phyloP scores from a whole-genome alignment of 2,797 vertebrate genomes.

The Sciurus vulgaris region DNA sequence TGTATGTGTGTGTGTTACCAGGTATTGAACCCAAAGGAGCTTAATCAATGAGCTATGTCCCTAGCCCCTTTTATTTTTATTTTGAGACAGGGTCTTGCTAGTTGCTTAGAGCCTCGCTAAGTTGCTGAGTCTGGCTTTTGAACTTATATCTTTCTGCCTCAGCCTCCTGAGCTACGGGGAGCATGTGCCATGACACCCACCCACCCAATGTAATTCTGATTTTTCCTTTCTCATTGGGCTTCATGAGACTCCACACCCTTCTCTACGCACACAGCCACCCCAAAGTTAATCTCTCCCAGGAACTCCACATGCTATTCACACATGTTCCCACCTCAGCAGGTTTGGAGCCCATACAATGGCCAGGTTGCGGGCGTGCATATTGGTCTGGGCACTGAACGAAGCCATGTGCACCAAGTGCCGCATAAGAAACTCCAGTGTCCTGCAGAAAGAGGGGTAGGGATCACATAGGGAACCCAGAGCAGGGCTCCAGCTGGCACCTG shows the following conservation, averaged over 20 bases:
- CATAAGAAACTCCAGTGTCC: constrained; percentile 96
- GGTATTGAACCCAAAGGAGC: no score
- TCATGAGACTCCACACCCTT: neutral
- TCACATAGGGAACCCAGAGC: neutral
- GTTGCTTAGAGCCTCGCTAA: no score
- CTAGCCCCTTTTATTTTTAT: no score
- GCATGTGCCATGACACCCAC: no score
- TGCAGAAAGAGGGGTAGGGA: constrained; percentile 71
- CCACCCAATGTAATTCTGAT: neutral
- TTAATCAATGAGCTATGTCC: no score
- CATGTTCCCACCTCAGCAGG: constrained; percentile 92
- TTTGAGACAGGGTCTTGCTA: no score
- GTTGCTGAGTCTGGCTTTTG: no score
- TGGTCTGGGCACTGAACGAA: constrained; percentile 91
- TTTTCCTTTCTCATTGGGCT: neutral
- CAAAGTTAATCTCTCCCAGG: neutral
- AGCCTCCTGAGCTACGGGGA: no score
- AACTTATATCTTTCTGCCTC: no score
- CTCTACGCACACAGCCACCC: neutral
- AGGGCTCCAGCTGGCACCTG: no score
- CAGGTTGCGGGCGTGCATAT: constrained; percentile 96
- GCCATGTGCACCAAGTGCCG: constrained; percentile 94
- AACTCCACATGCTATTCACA: fast-evolving
- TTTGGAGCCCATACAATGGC: constrained; percentile 99
- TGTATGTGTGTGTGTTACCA: no score